phyloP scores from a whole-genome alignment of 2,888 invertebrate genomes.

The Rhamnusium bicolor region DNA sequence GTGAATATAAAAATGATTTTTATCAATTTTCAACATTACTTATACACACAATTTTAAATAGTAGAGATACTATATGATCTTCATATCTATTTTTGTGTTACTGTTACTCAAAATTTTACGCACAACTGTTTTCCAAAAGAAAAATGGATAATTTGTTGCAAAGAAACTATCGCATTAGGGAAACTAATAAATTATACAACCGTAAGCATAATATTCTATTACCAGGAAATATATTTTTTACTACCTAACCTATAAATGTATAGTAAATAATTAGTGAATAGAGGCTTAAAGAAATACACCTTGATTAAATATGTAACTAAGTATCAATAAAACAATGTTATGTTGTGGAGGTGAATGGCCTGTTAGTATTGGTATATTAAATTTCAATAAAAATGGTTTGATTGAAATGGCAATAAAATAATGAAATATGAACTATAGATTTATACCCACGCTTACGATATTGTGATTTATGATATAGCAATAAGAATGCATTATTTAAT shows the following conservation, averaged over 20 bases:
- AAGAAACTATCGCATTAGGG: no score
- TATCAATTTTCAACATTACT: no score
- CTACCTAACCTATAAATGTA: no score
- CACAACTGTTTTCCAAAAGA: no score
- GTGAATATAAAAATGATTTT: no score
- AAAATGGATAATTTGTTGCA: no score
- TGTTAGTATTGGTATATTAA: constrained; percentile 9
- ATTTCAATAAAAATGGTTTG: constrained; percentile 16
- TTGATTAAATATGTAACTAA: neutral
- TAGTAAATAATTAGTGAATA: neutral
- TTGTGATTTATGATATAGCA: constrained; percentile 17
- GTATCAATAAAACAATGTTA: constrained; percentile 11
- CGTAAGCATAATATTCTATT: neutral
- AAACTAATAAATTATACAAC: no score
- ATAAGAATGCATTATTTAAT: constrained; percentile 22
- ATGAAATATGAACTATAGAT: constrained; percentile 24
- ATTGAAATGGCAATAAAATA: constrained; percentile 27
- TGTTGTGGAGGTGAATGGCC: neutral
- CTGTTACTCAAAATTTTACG: no score
- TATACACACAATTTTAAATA: no score
- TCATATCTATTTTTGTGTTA: no score
- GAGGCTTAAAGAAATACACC: neutral
- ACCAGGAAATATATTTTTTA: no score
- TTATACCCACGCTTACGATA: constrained; percentile 10
- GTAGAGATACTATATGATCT: no score